phyloP scores from a whole-genome alignment of 2,113 vertebrate species.

The Plestiodon gilberti region DNA sequence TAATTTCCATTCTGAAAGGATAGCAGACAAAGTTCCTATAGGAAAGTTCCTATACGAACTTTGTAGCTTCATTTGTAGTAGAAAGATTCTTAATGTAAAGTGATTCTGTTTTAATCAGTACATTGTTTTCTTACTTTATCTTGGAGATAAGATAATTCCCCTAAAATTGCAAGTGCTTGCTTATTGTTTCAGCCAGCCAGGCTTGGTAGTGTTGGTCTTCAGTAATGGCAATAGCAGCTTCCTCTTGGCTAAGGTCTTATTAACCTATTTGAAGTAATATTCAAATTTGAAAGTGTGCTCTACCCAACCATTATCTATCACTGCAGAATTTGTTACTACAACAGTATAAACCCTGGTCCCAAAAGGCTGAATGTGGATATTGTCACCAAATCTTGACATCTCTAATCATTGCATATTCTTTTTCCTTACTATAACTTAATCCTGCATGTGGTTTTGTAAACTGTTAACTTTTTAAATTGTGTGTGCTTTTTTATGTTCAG shows the following conservation, averaged over 20 bases:
- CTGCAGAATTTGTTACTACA: slow-evolving; percentile 17
- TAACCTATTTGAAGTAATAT: neutral
- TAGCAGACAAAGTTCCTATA: neutral
- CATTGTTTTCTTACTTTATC: neutral
- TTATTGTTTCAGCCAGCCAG: neutral
- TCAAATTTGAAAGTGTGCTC: neutral
- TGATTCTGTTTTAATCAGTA: neutral
- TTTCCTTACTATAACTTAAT: slow-evolving; percentile 6
- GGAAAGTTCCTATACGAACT: neutral
- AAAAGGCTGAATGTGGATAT: neutral
- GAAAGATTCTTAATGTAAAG: neutral
- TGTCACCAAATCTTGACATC: neutral
- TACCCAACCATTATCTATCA: neutral
- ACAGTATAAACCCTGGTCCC: neutral
- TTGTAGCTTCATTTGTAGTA: neutral
- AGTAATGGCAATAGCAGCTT: neutral
- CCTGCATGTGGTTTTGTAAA: slow-evolving; percentile 1
- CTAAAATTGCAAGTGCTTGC: neutral
- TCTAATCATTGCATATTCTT: slow-evolving; percentile 17
- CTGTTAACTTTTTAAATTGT: neutral
- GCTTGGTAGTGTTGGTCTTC: slow-evolving; percentile 6
- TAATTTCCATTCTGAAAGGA: neutral
- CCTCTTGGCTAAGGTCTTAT: neutral
- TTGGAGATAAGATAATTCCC: neutral
- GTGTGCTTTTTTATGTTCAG: neutral